Evolutionary conservation across 2,797 vertebrate species (phyloP), one percentile per base, ranked within the genome.

Genomic region (Microchirus variegatus): DNA sequence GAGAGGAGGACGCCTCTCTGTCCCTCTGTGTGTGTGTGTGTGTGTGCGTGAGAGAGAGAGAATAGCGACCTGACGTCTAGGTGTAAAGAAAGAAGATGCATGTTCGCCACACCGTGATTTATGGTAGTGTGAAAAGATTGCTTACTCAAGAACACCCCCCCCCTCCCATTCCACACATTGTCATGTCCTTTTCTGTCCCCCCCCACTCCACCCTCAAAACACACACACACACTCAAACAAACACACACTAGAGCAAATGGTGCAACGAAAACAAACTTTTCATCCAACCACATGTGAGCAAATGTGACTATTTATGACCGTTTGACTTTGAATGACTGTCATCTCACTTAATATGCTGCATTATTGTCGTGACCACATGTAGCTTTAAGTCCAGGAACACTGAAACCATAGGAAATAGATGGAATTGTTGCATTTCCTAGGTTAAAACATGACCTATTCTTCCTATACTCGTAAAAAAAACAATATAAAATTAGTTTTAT

Each of bases 41-140:
- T 68, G 75, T 77, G 75, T 76, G 65, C 4, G 26, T 4, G 31
- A 31, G 31, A 31, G 89, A 80, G 84, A 90, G 12, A 91, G 94
- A 94, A 92, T 84, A 82, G 71, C 36, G 83, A 85, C 63, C 59
- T 77, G 80, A 85, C 75, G 88, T 86, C 79, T 60, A 86, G 81
- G 90, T 94, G 92, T 91, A 92, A 93, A 67, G 66, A 91, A 75
- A 89, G 77, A 89, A 91, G 92, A 93, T 84, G 90, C 87, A 90
- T 90, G 89, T 84, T 80, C 59, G 62, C 79, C 17, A 16, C 51
- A 12, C 60, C 11, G 87, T 95, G 95, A 96, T 98, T 96, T 95
- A 95, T 95, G 92, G 86, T 81, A 78, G 84, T 77, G 86, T 90
- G 73, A 90, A 92, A 90, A 89, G 89, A 93, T 87, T 94, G 92